These are phyloP conservation scores for Antheraea yamamai DNA, from an alignment of 2,888 invertebrate species.

Conservation along the genomic window DNA sequence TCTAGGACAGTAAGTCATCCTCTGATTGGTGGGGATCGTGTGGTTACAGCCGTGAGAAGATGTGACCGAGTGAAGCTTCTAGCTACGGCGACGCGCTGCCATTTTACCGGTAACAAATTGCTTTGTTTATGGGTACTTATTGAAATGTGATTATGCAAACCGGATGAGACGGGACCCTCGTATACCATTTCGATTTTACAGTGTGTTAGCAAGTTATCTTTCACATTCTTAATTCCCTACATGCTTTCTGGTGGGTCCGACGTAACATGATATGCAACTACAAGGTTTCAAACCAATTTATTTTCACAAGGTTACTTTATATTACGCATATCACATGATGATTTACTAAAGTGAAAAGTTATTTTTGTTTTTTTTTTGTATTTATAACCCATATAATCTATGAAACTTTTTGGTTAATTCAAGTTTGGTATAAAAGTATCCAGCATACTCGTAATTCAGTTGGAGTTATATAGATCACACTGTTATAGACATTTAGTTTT, in stretches of 20 bases:
- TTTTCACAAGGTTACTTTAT: not conserved
- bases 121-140: constrained; percentile 59
- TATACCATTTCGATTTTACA: constrained; percentile 9
- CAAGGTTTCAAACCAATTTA: not conserved
- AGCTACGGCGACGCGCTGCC: constrained; percentile 29
- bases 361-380: not conserved
- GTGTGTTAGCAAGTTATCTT: not conserved
- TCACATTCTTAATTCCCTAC: not conserved
- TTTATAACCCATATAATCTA: not conserved
- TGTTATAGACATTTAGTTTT: constrained; percentile 2
- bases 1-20: constrained; percentile 37
- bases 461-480: not conserved
- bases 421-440: not conserved
- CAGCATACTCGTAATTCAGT: not conserved
- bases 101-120: constrained; percentile 51
- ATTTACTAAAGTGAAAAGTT: not conserved
- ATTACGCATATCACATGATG: not conserved
- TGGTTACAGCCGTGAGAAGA: constrained; percentile 38
- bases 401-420: not conserved
- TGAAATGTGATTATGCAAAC: constrained; percentile 42
- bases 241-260: not conserved
- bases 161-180: constrained; percentile 14
- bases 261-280: not conserved
- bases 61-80: constrained; percentile 32
- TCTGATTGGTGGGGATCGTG: constrained; percentile 31